These are phyloP conservation scores for Hypocryptadius cinnamomeus DNA, from an alignment of 2,113 vertebrate species.

Conservation along the genomic window DNA sequence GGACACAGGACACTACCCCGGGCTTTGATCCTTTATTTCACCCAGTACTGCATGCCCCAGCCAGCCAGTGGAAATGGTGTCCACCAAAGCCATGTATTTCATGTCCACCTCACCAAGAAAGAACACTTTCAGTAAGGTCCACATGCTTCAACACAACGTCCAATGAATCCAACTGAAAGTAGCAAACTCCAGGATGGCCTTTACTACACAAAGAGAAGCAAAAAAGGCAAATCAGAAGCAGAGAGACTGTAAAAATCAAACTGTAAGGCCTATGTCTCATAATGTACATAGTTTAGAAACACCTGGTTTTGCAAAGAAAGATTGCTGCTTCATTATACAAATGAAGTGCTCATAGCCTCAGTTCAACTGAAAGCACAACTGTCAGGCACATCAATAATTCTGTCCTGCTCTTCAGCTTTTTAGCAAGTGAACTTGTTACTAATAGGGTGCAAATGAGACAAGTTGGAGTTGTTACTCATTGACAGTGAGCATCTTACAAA, in stretches of 20 bases:
- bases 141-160: neutral
- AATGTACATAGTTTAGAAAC: neutral
- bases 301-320: neutral
- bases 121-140: neutral
- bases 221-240: neutral
- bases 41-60: constrained; percentile 24
- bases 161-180: neutral
- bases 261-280: neutral
- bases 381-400: neutral
- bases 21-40: constrained; percentile 52
- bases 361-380: neutral
- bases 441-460: constrained; percentile 25
- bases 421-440: constrained; percentile 7
- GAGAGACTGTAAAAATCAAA: neutral
- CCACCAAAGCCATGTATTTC: constrained; percentile 19
- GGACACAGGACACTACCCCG: constrained; percentile 39
- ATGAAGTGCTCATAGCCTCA: neutral
- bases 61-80: neutral
- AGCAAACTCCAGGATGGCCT: neutral
- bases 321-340: neutral
- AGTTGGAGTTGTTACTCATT: neutral
- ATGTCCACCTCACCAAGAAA: constrained; percentile 22
- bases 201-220: neutral
- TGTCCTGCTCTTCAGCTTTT: neutral
- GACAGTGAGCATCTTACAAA: neutral